Percentiles rank a stretch among this genome's conserved stretches.
Evolutionary conservation across 2,888 invertebrate genomes (phyloP).

Genomic region (Microplitis deprimator): DNA sequence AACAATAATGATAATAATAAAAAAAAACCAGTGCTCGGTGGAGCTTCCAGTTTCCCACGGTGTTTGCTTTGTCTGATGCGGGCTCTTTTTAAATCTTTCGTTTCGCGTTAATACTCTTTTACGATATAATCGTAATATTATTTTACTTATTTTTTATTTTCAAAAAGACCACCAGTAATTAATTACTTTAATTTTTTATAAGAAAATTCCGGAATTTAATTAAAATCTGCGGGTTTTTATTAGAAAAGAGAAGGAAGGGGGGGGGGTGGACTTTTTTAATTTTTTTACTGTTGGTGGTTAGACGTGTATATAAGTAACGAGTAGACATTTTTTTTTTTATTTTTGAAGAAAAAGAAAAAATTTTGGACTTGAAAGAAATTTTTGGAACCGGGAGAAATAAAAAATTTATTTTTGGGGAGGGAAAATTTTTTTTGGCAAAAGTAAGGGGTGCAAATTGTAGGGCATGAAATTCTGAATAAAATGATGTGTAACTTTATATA

Average conservation of each 20-base stretch:
- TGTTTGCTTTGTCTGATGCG: conserved; percentile 63
- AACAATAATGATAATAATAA: conserved; percentile 23
- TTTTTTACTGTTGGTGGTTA: too few species aligned
- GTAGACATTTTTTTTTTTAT: too few species aligned
- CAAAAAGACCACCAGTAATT: neutral
- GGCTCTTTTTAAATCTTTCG: conserved; percentile 51
- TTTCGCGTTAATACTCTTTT: conserved; percentile 41
- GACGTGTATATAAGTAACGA: too few species aligned
- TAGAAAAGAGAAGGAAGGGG: too few species aligned
- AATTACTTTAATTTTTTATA: too few species aligned
- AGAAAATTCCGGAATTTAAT: too few species aligned
- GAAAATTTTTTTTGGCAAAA: neutral
- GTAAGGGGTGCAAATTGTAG: neutral
- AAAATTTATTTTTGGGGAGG: neutral
- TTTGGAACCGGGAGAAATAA: neutral
- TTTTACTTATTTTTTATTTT: neutral
- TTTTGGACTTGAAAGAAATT: neutral
- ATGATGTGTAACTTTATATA: neutral
- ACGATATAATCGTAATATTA: neutral
- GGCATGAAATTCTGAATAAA: neutral
- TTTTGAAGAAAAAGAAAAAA: too few species aligned
- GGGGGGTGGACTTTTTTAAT: too few species aligned
- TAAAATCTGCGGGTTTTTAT: too few species aligned
- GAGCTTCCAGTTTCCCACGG: conserved; percentile 64
- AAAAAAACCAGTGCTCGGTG: conserved; percentile 50